Evolutionary conservation across 2,888 invertebrate species (phyloP).

Genomic region (Idaea biselata): DNA sequence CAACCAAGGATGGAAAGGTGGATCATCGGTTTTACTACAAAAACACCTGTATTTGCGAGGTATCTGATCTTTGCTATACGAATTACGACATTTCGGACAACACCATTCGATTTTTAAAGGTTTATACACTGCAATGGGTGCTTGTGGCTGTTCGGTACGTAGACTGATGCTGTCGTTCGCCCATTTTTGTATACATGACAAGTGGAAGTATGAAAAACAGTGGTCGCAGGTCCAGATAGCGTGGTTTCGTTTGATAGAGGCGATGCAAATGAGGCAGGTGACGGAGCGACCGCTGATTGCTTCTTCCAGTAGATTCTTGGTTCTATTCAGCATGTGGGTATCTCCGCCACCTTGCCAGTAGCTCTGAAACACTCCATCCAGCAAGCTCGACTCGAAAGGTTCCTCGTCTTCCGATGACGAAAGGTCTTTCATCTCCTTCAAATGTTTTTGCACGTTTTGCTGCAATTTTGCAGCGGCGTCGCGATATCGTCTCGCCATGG

Average conservation of each 20-base stretch:
- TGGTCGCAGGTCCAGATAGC: slow-evolving; percentile 93
- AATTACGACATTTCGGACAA: slow-evolving; percentile 92
- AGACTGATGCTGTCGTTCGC: slow-evolving; percentile 91
- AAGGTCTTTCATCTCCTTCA: slow-evolving; percentile 65
- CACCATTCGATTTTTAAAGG: slow-evolving; percentile 81
- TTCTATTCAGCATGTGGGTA: slow-evolving; percentile 71
- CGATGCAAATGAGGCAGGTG: slow-evolving; percentile 95
- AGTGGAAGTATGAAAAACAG: slow-evolving; percentile 92
- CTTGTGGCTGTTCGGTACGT: slow-evolving; percentile 81
- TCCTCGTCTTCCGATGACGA: slow-evolving; percentile 75
- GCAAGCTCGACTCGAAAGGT: slow-evolving; percentile 59
- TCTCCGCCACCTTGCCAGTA: slow-evolving; percentile 68
- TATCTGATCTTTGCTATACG: slow-evolving; percentile 83
- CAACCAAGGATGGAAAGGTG: slow-evolving; percentile 89
- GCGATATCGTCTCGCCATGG: slow-evolving; percentile 66
- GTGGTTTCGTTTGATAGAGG: slow-evolving; percentile 89
- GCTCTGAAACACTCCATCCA: slow-evolving; percentile 66
- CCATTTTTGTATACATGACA: slow-evolving; percentile 95
- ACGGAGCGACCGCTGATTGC: slow-evolving; percentile 89
- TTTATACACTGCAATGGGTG: slow-evolving; percentile 57
- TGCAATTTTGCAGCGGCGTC: slow-evolving; percentile 73
- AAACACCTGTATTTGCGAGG: slow-evolving; percentile 92
- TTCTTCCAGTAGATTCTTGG: slow-evolving; percentile 88
- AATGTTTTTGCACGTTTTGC: slow-evolving; percentile 69
- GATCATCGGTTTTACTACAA: slow-evolving; percentile 90